phyloP scores from a whole-genome alignment of 2,113 vertebrate species.

The Nestor notabilis region DNA sequence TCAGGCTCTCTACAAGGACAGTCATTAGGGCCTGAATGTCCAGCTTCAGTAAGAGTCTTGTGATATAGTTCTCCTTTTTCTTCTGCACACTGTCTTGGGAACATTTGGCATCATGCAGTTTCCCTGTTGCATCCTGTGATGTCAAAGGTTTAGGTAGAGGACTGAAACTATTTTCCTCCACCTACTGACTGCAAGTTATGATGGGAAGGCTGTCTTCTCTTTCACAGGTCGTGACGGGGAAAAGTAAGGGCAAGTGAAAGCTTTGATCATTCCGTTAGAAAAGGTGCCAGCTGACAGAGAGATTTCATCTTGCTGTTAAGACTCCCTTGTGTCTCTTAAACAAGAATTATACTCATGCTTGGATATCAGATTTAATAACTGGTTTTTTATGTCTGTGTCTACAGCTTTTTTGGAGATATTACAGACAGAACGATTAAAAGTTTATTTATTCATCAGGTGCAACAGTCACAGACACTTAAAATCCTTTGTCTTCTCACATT shows the following conservation, averaged over 20 bases:
- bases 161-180: neutral
- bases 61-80: neutral
- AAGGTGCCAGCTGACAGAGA: neutral
- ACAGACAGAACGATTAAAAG: neutral
- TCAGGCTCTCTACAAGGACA: neutral
- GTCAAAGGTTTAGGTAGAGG: neutral
- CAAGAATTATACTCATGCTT: neutral
- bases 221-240: neutral
- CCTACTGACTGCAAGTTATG: neutral
- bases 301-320: neutral
- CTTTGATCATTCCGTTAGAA: neutral
- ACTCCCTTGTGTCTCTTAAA: neutral
- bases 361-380: neutral
- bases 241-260: neutral
- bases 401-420: neutral
- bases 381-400: neutral
- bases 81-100: neutral
- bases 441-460: neutral
- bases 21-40: neutral
- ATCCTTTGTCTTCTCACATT: neutral
- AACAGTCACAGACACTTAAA: neutral
- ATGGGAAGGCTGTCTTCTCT: neutral
- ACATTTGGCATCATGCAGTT: neutral
- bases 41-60: neutral
- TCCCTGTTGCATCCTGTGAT: neutral